Evolutionary conservation across 2,113 vertebrate species (phyloP), one percentile per base, ranked within the genome.

Genomic region (Hirundichthys speculiger): DNA sequence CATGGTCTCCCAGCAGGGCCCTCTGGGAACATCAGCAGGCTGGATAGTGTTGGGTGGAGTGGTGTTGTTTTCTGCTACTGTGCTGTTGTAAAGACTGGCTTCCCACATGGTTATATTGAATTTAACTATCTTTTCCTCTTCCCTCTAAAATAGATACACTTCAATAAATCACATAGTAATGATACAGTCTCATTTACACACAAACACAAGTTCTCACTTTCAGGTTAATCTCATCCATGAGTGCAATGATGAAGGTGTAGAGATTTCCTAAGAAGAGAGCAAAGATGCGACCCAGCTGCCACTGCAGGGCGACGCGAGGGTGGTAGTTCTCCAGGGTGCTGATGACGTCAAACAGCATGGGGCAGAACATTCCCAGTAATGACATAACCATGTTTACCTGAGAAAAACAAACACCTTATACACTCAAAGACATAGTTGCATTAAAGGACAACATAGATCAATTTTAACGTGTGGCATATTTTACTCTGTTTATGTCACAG

Each of bases 1-100:
- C 96, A 99, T 98, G 52, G 96, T 99, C 90, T 99, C 98, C 98
- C 98, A 99, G 77, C 98, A 99, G 1, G 96, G 97, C 1, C 98
- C 98, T 79, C 97, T 92, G 52, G 97, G 96, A 0, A 98, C 94
- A 89, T 98, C 96, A 45, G 96, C 93, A 79, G 96, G 96, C 18
- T 98, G 88, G 46, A 96, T 92, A 1, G 81, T 88, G 79, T 93
- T 51, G 8, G 93, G 90, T 60, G 82, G 66, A 54, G 85, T 88
- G 0, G 95, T 96, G 0, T 84, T 88, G 77, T 99, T 99, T 79
- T 90, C 94, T 48, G 90, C 78, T 56, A 89, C 50, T 0, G 94
- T 95, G 1, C 89, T 91, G 56, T 98, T 99, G 80, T 93, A 94
- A 67, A 98, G 85, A 78, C 86, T 94, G 49, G 93, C 90, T 83